Evolutionary conservation across 2,797 vertebrate species (phyloP), one percentile per base, ranked within the genome.

Genomic region (Molossus molossus): DNA sequence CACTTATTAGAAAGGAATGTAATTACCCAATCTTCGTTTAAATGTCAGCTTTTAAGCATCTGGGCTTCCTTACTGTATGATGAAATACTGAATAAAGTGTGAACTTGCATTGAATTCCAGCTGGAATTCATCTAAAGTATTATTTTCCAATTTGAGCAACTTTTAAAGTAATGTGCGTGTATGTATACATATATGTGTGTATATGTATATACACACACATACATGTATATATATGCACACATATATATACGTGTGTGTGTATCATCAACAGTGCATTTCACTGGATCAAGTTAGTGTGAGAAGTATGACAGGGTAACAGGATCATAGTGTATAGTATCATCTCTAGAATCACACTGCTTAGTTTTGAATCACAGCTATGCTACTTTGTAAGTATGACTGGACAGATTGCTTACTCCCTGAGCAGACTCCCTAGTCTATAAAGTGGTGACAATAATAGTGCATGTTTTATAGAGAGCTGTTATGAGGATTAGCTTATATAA

Each of bases 31-130:
- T 70, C 17, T 90, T 45, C 37, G 73, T 87, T 50, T 76, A 80
- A 89, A 93, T 94, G 20, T 27, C 76, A 81, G 27, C 45, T 93
- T 94, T 87, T 90, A 57, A 90, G 62, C 79, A 84, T 37, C 9
- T 64, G 65, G 62, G 12, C 58, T 93, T 8, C 21, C 20, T 87
- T 82, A 17, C 18, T 25, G 3, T 60, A 62, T 80, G 48, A 55
- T 67, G n/a, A 75, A 92, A 57, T 55, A 75, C 11, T 55, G 27
- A 87, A 25, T 48, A 9, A 73, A 64, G 17, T 80, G 29, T 21
- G 48, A 62, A 45, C 29, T 58, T 94, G 17, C 23, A 18, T 67
- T 91, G 48, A 64, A 91, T 90, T 65, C 77, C 17, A 57, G 37
- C 23, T 77, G 14, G 37, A 58, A 87, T 90, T 82, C 18, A 57